Base-by-base conservation (phyloP, 2,888 invertebrate species). In the Eretmocerus hayati region DNA sequence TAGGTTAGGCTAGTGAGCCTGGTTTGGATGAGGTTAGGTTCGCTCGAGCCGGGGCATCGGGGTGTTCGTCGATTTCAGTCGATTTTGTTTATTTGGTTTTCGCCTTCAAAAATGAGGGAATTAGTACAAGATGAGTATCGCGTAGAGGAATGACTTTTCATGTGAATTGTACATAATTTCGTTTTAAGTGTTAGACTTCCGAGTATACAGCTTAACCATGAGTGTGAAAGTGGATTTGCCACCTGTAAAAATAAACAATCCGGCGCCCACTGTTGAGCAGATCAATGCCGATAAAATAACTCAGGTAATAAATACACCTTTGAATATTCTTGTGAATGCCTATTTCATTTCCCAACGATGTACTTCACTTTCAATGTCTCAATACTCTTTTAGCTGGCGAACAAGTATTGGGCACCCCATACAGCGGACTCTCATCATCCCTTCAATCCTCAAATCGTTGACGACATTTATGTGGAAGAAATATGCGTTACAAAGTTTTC, bases 371-470 rank as follows among this genome's bases (percentile, higher is more conserved):
- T 9, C 6, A 26, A 26, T 26, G 11, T 26, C 6, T 26, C 26
- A 9, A 26, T 26, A 9, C 11, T 26, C 6, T 26, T 26, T 11
- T 74, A 94, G 92, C 77, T 95, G 22, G 91, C 95, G 2, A 84
- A 85, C 53, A 85, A 90, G 66, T 92, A 91, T 69, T 96, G 96
- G 96, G 87, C 92, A 1, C 90, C 92, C 0, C 85, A 89, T 67
- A 86, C 89, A 0, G 76, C 79, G 46, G 78, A 79, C 9, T 75
- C 79, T 4, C 89, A 89, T 74, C 69, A 82, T 61, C 80, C 84
- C 38, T 92, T 83, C 65, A 83, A 87, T 75, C 75, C 84, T 21
- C 75, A 83, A 64, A 80, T 95, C 59, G 83, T 95, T 57, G 91
- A 93, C 64, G 85, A 91, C 60, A 86, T 96, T 59, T 96, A 95